Conservation (phyloP, 1,140 invertebrate genomes). For the Halyomorpha halys region DNA sequence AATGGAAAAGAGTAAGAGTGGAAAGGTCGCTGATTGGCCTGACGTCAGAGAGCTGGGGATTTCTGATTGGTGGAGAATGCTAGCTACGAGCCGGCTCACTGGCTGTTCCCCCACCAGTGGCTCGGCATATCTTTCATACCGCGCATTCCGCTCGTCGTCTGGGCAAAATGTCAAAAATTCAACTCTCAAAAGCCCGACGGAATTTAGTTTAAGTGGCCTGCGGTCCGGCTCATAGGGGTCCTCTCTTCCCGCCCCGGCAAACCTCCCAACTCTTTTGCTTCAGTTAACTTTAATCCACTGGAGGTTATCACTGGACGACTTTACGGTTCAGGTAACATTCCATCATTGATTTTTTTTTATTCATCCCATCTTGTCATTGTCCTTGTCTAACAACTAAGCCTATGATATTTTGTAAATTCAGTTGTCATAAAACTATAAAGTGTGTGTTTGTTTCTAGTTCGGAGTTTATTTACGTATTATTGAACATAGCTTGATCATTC, state of each 20-base stretch:
- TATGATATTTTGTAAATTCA: too few species aligned
- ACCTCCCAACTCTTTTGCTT: constrained; percentile 4
- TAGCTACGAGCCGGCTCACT: background rate
- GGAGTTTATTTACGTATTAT: too few species aligned
- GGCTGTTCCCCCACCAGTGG: background rate
- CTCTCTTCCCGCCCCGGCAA: background rate
- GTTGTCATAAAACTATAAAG: too few species aligned
- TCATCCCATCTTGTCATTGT: too few species aligned
- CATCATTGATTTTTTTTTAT: too few species aligned
- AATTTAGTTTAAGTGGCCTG: constrained; percentile 16
- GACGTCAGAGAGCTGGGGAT: too few species aligned
- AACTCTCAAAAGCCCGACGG: background rate
- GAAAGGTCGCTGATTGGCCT: background rate
- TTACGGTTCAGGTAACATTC: too few species aligned
- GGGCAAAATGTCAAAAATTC: constrained; percentile 18
- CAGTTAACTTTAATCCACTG: background rate
- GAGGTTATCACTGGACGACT: background rate
- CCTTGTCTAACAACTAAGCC: too few species aligned
- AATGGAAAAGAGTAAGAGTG: background rate
- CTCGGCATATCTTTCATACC: constrained; percentile 13
- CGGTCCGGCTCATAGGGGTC: background rate
- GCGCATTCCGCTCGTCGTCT: constrained; percentile 10
- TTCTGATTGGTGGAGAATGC: too few species aligned
- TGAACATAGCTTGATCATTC: too few species aligned
- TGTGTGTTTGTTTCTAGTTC: too few species aligned